Evolutionary conservation across 2,797 vertebrate species (phyloP), one percentile per base, ranked within the genome.

Genomic region (Sus cebifrons): DNA sequence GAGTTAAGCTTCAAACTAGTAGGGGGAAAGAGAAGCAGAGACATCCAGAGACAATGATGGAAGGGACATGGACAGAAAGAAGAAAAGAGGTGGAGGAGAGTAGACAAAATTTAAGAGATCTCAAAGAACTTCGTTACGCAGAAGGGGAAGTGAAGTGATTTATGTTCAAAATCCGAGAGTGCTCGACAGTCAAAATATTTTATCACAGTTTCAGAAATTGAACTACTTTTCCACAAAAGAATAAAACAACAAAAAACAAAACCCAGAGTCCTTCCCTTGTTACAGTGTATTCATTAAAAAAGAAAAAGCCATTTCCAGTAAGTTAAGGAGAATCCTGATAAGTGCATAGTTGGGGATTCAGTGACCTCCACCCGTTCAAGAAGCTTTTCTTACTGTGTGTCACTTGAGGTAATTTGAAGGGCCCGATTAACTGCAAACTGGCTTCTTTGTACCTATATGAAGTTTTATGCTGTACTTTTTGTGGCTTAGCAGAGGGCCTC

Each of bases 161-260:
- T 3, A 29, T 89, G 94, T 97, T 98, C 97, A 98, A 98, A 98
- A 98, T 98, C 97, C 95, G 94, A 97, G 97, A 97, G 97, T 98
- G 96, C 97, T 98, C 97, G 97, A 97, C 97, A 98, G 97, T 86
- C 94, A 2, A 97, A 98, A 97, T 96, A 74, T 91, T 96, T 98
- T 97, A 98, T 99, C 98, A 98, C 98, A 99, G 98, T 98, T 99
- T 99, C 97, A 97, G 98, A 98, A 98, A 98, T 92, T 89, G 95
- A 98, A 96, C 49, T 65, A 97, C 95, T 95, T 95, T 73, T 62
- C 97, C 18, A 96, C 21, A 84, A 44, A 89, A 96, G 58, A 78
- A 67, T 60, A 77, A 70, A 60, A 95, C 44, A 94, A 74, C 21
- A 83, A 94, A 52, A 96, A 58, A 25, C 52, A 94, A 85, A 98